These are phyloP conservation scores for Eriocheir sinensis DNA, from an alignment of 1,140 invertebrate species.

Conservation along the genomic window DNA sequence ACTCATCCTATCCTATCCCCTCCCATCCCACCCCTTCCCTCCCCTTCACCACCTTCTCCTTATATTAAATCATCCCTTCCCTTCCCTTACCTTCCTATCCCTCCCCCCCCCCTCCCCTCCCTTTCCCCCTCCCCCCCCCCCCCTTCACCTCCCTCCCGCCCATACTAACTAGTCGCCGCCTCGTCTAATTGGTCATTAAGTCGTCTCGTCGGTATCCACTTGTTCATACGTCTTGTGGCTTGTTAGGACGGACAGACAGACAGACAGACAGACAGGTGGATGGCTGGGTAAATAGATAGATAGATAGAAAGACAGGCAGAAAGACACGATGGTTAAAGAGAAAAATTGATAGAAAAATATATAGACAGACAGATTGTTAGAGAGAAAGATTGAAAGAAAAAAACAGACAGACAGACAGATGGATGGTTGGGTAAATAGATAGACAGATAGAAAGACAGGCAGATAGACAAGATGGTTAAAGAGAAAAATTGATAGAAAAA, in stretches of 20 bases:
- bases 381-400: no score
- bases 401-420: no score
- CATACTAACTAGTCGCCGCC: background rate
- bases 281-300: background rate
- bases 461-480: no score
- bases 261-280: slow-evolving; percentile 17
- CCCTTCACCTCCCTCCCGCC: background rate
- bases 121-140: background rate
- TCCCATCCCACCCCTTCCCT: background rate
- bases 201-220: slow-evolving; percentile 1
- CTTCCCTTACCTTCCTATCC: background rate
- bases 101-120: background rate
- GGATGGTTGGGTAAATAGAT: no score
- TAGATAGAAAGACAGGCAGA: background rate
- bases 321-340: no score
- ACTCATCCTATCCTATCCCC: background rate
- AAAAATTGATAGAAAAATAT: no score
- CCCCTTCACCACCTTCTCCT: background rate
- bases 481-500: no score
- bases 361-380: no score
- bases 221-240: no score
- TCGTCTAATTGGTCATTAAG: slow-evolving; percentile 25
- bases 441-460: no score
- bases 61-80: background rate
- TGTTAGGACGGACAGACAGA: background rate